Base-by-base conservation (phyloP, 2,888 invertebrate genomes). In the Trachelus iudaicus region DNA sequence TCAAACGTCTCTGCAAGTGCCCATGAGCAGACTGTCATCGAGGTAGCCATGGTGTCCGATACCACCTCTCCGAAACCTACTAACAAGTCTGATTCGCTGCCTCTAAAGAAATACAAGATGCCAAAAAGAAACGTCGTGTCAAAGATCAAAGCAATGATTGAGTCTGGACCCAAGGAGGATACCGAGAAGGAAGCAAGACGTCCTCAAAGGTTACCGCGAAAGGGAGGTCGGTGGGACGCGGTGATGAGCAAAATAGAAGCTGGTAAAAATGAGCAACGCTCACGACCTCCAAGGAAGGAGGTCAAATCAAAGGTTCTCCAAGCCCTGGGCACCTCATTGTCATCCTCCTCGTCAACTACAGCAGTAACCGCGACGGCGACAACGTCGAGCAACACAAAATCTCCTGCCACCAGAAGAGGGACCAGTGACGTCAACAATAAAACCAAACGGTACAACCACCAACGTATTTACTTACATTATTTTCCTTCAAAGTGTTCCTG, bases 241-340 rank as follows among this genome's bases (percentile, higher is more conserved):
- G 97, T 97, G 75, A 95, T 96, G 94, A 96, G 95, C 91, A 96
- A 96, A 91, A 96, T 96, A 81, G 95, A 95, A 73, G 95, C 95
- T 83, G 94, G 94, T 80, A 94, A 95, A 85, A 94, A 92, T 75
- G 96, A 96, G 85, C 94, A 94, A 84, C 94, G 95, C 86, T 93
- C 93, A 69, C 95, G 96, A 89, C 94, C 95, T 15, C 95, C 95
- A 83, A 93, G 95, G 83, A 97, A 96, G 92, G 97, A 98, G 90
- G 96, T 98, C 68, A 98, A 98, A 92, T 97, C 98, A 74, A 96
- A 97, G 92, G 95, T 97, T 80, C 80, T 90, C 13, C 90, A 91
- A 71, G 88, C 84, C 56, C 79, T 91, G 15, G 85, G 85, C 12
- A 87, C 88, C 69, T 83, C 86, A 4, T 80, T 85, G 0, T 81